Evolutionary conservation across 1,140 invertebrate genomes (phyloP).

Genomic region (Tetramorium alpestre): DNA sequence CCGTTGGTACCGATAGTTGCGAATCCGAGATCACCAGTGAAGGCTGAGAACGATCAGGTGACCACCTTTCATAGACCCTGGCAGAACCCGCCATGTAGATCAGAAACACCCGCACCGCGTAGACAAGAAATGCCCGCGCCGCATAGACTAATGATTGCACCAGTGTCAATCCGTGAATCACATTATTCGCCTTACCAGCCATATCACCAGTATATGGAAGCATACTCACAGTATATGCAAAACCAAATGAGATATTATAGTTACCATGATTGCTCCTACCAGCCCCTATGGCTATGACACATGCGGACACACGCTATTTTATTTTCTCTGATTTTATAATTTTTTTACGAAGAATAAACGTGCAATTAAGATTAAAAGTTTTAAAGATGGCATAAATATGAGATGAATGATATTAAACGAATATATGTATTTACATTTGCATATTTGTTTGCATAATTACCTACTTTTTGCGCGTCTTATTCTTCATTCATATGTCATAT

Average conservation of each 20-base stretch:
- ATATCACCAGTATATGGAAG: neutral
- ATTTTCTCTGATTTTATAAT: neutral
- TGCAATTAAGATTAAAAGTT: neutral
- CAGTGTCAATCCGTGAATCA: no score
- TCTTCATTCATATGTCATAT: neutral
- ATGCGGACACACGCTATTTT: neutral
- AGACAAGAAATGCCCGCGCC: neutral
- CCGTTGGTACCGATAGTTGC: neutral
- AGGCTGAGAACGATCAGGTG: neutral
- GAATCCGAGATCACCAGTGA: neutral
- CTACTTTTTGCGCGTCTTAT: neutral
- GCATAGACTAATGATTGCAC: no score
- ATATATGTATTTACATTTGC: neutral
- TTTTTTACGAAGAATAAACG: neutral
- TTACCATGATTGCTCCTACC: neutral
- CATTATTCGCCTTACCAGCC: neutral
- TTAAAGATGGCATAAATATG: neutral
- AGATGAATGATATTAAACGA: neutral
- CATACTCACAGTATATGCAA: neutral
- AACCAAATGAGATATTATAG: neutral
- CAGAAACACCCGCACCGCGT: neutral
- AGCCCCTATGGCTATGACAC: neutral
- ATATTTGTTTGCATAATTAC: neutral
- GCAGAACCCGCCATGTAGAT: slow-evolving; percentile 52
- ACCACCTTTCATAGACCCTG: slow-evolving; percentile 77